Evolutionary conservation across 2,797 vertebrate genomes (phyloP).

Genomic region (Gymnothorax reevesii): DNA sequence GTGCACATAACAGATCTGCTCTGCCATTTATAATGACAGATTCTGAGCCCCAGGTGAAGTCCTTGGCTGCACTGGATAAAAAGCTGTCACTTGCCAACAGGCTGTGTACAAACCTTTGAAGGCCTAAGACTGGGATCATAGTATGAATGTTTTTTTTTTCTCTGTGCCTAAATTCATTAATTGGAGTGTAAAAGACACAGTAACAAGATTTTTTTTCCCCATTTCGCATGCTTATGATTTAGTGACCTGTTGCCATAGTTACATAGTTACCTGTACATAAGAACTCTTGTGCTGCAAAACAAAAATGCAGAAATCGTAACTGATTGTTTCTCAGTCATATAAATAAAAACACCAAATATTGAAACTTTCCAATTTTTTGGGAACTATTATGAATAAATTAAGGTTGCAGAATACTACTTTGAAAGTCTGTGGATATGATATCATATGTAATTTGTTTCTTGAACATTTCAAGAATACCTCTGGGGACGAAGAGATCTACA

Average conservation of each 20-base stretch:
- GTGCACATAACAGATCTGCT: background rate
- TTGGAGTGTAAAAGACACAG: background rate
- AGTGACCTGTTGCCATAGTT: background rate
- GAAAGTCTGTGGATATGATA: background rate
- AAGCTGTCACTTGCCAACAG: background rate
- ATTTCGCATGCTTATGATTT: conserved; percentile 1
- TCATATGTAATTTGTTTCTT: background rate
- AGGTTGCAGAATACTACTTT: background rate
- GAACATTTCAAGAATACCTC: background rate
- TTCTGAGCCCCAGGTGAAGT: background rate
- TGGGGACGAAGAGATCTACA: background rate
- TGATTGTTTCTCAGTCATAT: background rate
- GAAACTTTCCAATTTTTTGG: background rate
- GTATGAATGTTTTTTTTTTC: background rate
- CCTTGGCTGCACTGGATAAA: background rate
- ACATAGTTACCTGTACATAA: background rate
- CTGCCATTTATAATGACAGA: background rate
- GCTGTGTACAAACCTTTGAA: background rate
- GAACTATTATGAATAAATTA: background rate
- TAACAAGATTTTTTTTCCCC: background rate
- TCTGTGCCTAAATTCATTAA: conserved; percentile 14
- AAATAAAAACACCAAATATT: background rate
- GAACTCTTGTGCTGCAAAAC: background rate
- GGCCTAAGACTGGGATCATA: background rate
- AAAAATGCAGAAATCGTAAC: background rate